These are phyloP conservation scores for Gallirallus australis DNA, from an alignment of 2,797 vertebrate species.

Conservation along the genomic window DNA sequence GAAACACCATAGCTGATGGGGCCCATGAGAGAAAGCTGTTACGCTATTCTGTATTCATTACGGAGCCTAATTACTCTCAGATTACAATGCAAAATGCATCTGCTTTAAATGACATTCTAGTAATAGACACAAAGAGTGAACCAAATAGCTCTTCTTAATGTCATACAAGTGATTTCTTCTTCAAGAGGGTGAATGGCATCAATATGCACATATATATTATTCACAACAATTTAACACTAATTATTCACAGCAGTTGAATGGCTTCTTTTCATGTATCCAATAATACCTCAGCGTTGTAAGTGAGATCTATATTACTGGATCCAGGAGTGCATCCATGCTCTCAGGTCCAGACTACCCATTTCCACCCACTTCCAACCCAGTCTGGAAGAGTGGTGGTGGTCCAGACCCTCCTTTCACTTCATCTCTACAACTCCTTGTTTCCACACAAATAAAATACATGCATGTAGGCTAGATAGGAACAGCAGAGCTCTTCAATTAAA, in stretches of 20 bases:
- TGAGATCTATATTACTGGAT: background rate
- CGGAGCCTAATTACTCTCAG: conserved; percentile 34
- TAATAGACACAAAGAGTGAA: conserved; percentile 1
- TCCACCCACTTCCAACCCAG: background rate
- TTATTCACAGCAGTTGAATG: background rate
- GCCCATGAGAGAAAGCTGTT: conserved; percentile 31
- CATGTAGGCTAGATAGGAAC: background rate
- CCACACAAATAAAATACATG: background rate
- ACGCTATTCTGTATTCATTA: conserved; percentile 34
- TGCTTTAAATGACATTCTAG: conserved; percentile 37
- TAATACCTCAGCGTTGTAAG: background rate
- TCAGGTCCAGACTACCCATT: background rate
- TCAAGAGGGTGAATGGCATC: background rate
- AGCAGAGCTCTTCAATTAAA: background rate
- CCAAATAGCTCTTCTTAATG: conserved; percentile 10
- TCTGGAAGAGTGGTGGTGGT: background rate
- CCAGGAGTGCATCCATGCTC: background rate
- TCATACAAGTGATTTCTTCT: conserved; percentile 29
- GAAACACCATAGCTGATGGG: conserved; percentile 28
- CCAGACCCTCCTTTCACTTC: background rate
- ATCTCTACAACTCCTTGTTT: background rate
- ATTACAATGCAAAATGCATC: conserved; percentile 55
- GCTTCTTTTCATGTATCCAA: background rate
- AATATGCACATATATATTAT: background rate
- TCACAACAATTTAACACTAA: conserved; percentile 6